Evolutionary conservation across 2,113 vertebrate genomes (phyloP), one percentile per base, ranked within the genome.

Genomic region (Athene cunicularia): DNA sequence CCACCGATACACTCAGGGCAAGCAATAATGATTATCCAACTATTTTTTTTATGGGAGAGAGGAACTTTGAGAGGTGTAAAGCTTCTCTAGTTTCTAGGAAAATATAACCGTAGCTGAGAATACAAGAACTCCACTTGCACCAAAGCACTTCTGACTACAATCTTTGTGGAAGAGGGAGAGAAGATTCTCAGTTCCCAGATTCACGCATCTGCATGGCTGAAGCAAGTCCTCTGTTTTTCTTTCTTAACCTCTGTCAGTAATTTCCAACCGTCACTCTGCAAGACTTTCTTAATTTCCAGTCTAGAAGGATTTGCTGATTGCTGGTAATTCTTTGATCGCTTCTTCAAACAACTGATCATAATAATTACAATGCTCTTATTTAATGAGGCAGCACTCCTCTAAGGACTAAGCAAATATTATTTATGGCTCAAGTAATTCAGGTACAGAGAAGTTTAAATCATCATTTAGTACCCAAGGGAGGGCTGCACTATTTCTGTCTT

Each of bases 391-490:
- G 55, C 68, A 37, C 84, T 93, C 32, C 84, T 93, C 56, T 72
- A 43, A 93, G 85, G 90, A 52, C 60, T 79, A 68, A 90, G 52
- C 56, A 96, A 94, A 88, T 93, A 95, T 95, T 95, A 86, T 87
- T 95, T 93, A 94, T 88, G 81, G 39, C 81, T 96, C 41, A 75
- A 90, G 47, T 92, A 91, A 71, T 92, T 87, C 88, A 96, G 92
- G 87, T 94, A 89, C 50, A 87, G 84, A 94, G 92, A 77, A 73
- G 47, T 93, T 94, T 93, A 94, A 96, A 89, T 93, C 80, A 87
- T 37, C 15, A 3, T 71, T 55, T 41, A 47, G n/a, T 70, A 80
- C 74, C 58, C 64, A 63, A 72, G 77, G 77, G 81, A 96, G 56
- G 64, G 45, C 63, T 89, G 55, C 68, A 62, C 50, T 93, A 77